A percentile compares a stretch with the other conserved stretches of the same genome.
Conservation (phyloP, 1,140 invertebrate genomes). For the Chrysopa pallens region DNA sequence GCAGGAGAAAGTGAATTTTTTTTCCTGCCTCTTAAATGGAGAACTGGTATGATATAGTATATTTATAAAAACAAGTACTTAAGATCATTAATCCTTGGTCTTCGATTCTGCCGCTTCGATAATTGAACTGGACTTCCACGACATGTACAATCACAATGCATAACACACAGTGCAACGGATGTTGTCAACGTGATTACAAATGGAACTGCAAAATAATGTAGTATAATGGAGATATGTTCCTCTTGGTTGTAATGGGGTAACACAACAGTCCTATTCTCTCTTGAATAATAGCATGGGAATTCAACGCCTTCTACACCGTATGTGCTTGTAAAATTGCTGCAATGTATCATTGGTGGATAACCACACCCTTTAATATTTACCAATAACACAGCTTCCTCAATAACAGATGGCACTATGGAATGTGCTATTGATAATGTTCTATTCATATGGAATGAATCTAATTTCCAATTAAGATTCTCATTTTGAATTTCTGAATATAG, state of each 20-base stretch:
- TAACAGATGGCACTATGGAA: constrained; percentile 16
- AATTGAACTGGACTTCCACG: constrained; percentile 28
- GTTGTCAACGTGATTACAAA: constrained; percentile 66
- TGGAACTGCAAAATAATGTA: constrained; percentile 62
- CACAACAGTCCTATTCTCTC: constrained; percentile 60
- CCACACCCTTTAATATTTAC: constrained; percentile 75
- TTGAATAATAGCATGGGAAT: constrained; percentile 71
- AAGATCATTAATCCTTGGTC: constrained; percentile 35
- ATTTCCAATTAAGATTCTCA: constrained; percentile 17
- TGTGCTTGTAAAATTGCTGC: constrained; percentile 58
- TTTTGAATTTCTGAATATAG: constrained; percentile 26
- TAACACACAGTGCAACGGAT: constrained; percentile 61
- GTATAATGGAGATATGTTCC: constrained; percentile 57
- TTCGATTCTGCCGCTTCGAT: constrained; percentile 24
- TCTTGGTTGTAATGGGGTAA: constrained; percentile 61
- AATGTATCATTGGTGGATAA: constrained; percentile 73
- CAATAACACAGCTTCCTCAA: constrained; percentile 44
- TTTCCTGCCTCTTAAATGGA: neutral
- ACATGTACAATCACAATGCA: constrained; percentile 62
- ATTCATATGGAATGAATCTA: constrained; percentile 19
- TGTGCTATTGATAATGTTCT: constrained; percentile 15
- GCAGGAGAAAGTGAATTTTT: too few species aligned
- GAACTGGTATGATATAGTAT: neutral
- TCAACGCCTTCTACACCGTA: constrained; percentile 56
- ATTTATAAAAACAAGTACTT: constrained; percentile 24